These are phyloP conservation scores for Drosophila seguyi DNA, from an alignment of 1,140 invertebrate species.

Conservation along the genomic window DNA sequence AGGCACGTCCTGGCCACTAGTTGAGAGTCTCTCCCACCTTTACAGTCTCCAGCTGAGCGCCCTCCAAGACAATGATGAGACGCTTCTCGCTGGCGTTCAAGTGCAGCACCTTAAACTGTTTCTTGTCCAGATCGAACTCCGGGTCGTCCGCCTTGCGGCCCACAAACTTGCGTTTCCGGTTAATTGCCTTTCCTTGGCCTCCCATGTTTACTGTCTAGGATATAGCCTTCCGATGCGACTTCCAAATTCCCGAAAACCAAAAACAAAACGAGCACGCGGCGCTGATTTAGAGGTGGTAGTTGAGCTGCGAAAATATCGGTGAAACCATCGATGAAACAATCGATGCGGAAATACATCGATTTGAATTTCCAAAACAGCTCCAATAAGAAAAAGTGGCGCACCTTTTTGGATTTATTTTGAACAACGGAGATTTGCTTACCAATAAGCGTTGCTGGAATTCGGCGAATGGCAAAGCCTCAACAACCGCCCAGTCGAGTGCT, in stretches of 20 bases:
- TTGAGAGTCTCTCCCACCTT: conserved; percentile 89
- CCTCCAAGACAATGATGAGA: conserved; percentile 96
- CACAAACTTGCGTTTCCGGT: conserved; percentile 71
- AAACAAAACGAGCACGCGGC: conserved; percentile 19
- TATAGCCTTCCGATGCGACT: background rate
- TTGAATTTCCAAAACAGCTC: too few relatives aligned
- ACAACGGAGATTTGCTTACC: too few relatives aligned
- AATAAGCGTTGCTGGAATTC: too few relatives aligned
- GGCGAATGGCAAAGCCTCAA: too few relatives aligned
- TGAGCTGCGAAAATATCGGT: background rate
- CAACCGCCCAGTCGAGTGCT: too few relatives aligned
- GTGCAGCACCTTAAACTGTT: conserved; percentile 79
- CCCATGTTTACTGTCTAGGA: conserved; percentile 43
- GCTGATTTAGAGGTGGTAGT: background rate
- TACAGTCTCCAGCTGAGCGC: conserved; percentile 97
- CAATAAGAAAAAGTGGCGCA: too few relatives aligned
- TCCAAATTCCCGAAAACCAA: background rate
- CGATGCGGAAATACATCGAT: too few relatives aligned
- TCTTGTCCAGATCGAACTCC: conserved; percentile 81
- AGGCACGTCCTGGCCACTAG: background rate
- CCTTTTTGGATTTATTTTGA: too few relatives aligned
- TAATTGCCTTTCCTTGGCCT: conserved; percentile 71
- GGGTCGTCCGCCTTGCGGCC: conserved; percentile 74
- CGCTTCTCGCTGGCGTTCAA: conserved; percentile 90
- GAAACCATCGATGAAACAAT: background rate